Evolutionary conservation across 1,140 invertebrate genomes (phyloP), one percentile per base, ranked within the genome.

Genomic region (Nasonia longicornis): DNA sequence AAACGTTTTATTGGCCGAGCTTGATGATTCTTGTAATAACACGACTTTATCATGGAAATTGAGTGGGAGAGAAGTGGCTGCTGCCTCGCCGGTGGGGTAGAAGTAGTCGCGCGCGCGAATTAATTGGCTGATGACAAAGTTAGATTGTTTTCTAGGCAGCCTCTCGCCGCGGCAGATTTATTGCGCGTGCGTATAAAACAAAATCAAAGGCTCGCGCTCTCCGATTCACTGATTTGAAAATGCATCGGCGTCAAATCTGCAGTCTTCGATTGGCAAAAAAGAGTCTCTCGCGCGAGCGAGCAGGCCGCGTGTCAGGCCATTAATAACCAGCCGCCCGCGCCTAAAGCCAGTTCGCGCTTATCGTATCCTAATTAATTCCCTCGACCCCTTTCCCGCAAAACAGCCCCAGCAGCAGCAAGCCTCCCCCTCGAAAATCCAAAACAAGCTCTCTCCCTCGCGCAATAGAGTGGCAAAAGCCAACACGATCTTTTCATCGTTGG

Each of bases 401-500:
- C 72, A 48, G 72, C 29, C 72, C n/a, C 20, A 52, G 35, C 70
- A 71, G 22, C 66, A 67, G 26, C 66, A 29, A 29, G 26, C 10
- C 66, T 31, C 26, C 14, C 64, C 66, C 66, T 69, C 66, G 66
- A 69, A 69, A 69, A 69, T 31, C 31, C 11, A 31, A 71, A 35
- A 71, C 35, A 73, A 31, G 20, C 71, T 22, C 35, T 71, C 69
- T 14, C 11, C 38, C 72, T 35, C 11, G 70, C 72, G 73, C 48
- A 38, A 74, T 80, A 35, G 71, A 80, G 35, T 64, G 63, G 35
- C 20, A 66, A 73, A 35, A 80, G 38, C 63, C 45, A 58, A 81
- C 45, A 48, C 73, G 67, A 81, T 77, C 66, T 81, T 81, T 77
- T 82, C 80, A 78, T 82, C 29, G 58, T 77, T 22, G 42, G 35